These are phyloP conservation scores for Alcedo quadribrachys DNA, from an alignment of 2,797 vertebrate species.

Conservation along the genomic window DNA sequence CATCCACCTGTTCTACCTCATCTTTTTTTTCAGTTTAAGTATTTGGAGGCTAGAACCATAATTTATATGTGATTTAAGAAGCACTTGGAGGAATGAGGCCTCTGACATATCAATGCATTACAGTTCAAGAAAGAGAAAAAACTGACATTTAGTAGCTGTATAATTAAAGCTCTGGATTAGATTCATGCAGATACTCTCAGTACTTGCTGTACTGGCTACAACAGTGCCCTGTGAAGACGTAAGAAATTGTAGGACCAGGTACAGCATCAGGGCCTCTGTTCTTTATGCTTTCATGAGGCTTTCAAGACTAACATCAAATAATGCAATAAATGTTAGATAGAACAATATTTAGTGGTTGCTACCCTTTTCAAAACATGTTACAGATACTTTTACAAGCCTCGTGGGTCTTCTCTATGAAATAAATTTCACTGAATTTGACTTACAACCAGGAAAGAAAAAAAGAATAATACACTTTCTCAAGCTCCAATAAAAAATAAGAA, in stretches of 20 bases:
- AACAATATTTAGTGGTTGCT: neutral
- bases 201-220: neutral
- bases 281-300: neutral
- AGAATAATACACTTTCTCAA: neutral
- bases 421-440: neutral
- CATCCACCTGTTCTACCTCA: neutral
- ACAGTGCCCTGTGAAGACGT: fast-evolving
- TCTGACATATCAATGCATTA: neutral
- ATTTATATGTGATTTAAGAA: neutral
- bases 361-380: neutral
- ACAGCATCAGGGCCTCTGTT: neutral
- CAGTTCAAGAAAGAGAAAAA: neutral
- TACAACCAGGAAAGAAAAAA: neutral
- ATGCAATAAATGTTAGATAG: neutral
- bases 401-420: neutral
- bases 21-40: neutral
- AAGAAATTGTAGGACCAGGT: neutral
- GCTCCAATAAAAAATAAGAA: neutral
- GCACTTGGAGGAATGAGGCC: neutral
- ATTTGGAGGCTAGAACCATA: neutral
- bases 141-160: neutral
- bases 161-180: neutral
- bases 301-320: neutral
- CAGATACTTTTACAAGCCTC: neutral
- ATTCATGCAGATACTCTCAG: neutral